A percentile compares a stretch with the other conserved stretches of the same genome.
Conservation (phyloP, 1,140 invertebrate genomes). For the Megathymus violae region DNA sequence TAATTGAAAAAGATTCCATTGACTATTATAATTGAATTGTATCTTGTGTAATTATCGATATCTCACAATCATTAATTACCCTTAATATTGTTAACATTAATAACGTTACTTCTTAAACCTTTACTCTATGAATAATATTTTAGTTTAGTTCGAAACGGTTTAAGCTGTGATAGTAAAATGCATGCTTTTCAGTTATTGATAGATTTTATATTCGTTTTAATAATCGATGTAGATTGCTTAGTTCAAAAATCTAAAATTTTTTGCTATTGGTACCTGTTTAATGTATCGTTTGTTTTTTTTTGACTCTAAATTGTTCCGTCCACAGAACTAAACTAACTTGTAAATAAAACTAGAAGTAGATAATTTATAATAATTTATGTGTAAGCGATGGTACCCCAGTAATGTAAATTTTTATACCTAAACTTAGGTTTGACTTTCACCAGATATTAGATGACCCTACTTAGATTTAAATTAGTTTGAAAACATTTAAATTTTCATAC, state of each 20-base stretch:
- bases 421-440: no score
- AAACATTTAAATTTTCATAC: no score
- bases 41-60: conserved; percentile 20
- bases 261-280: neutral
- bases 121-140: neutral
- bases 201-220: conserved; percentile 12
- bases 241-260: neutral
- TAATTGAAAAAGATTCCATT: no score
- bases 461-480: no score
- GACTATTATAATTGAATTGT: no score
- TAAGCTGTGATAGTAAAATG: conserved; percentile 67
- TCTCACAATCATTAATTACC: neutral
- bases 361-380: conserved; percentile 23
- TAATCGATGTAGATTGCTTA: neutral
- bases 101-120: neutral
- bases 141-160: conserved; percentile 26
- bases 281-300: neutral
- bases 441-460: no score
- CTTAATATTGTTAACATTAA: neutral
- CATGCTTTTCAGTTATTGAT: conserved; percentile 41
- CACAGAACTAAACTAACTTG: conserved; percentile 7
- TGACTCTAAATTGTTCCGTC: conserved; percentile 6
- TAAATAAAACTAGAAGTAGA: conserved; percentile 16
- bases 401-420: no score
- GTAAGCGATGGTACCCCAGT: neutral